phyloP scores from a whole-genome alignment of 2,113 vertebrate species.

The Chionodraco myersi region DNA sequence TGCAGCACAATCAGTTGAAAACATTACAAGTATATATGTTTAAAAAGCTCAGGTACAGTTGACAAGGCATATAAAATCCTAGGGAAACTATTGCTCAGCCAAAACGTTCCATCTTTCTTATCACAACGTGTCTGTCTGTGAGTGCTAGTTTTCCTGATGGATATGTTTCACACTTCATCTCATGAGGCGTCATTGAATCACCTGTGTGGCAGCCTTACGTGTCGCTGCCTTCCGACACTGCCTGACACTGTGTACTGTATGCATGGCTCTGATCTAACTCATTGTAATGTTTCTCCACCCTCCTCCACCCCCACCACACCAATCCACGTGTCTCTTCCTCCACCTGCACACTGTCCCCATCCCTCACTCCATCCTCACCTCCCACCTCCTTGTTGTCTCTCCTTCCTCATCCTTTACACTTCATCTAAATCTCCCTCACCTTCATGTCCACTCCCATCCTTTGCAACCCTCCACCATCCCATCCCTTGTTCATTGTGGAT shows the following conservation, averaged over 20 bases:
- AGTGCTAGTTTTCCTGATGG: background rate
- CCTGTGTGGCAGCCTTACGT: background rate
- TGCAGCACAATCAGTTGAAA: too few relatives aligned
- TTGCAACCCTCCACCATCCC: conserved; percentile 52
- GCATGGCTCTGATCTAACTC: conserved; percentile 84
- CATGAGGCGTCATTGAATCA: conserved; percentile 32
- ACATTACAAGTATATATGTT: too few relatives aligned
- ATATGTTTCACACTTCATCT: conserved; percentile 22
- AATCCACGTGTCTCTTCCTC: conserved; percentile 37
- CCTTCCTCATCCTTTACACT: conserved; percentile 27
- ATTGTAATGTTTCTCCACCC: conserved; percentile 82
- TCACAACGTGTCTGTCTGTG: background rate
- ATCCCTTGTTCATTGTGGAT: conserved; percentile 79
- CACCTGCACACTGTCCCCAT: conserved; percentile 36
- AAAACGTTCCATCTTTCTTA: background rate
- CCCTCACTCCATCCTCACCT: conserved; percentile 20
- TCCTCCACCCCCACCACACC: conserved; percentile 59
- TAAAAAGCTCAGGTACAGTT: too few relatives aligned
- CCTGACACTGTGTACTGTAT: conserved; percentile 50
- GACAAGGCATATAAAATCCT: too few relatives aligned
- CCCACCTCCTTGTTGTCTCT: conserved; percentile 23
- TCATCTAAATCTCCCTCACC: conserved; percentile 23
- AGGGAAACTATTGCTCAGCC: too few relatives aligned
- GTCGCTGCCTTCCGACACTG: conserved; percentile 34
- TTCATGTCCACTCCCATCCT: conserved; percentile 8